Percentiles rank a stretch among this genome's conserved stretches.
Conservation (phyloP, 2,797 vertebrate species). For the Sebastes steindachneri region DNA sequence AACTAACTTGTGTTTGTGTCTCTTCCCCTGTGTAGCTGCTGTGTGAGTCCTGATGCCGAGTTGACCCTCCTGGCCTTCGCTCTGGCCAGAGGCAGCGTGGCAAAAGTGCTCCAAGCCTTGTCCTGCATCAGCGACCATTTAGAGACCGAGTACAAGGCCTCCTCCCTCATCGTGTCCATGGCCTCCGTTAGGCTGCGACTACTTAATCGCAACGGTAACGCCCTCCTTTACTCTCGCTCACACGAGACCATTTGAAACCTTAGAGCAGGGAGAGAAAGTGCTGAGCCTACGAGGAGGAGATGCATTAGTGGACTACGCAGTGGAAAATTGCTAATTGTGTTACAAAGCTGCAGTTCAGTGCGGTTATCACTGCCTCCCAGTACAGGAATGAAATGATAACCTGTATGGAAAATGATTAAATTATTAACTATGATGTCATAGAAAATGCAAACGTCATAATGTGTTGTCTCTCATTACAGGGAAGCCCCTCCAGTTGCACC, state of each 20-base stretch:
- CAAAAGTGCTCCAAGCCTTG: slow-evolving; percentile 92
- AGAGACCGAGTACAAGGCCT: slow-evolving; percentile 88
- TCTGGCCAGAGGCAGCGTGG: slow-evolving; percentile 93
- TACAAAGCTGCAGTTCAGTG: neutral
- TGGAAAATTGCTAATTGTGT: slow-evolving; percentile 6
- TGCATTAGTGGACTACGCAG: slow-evolving; percentile 16
- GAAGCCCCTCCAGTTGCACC: slow-evolving; percentile 88
- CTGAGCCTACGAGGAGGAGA: neutral
- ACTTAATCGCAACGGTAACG: slow-evolving; percentile 94
- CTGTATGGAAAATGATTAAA: neutral
- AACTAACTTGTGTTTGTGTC: neutral
- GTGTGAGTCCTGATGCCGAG: slow-evolving; percentile 92
- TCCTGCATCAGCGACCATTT: slow-evolving; percentile 89
- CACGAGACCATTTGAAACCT: neutral
- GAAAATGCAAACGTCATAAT: neutral
- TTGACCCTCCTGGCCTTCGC: slow-evolving; percentile 95
- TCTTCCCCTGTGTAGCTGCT: slow-evolving; percentile 83
- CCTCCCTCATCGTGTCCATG: slow-evolving; percentile 92
- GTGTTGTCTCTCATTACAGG: slow-evolving; percentile 75
- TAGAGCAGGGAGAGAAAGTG: slow-evolving; percentile 19
- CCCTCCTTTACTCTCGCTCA: neutral
- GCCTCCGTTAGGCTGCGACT: slow-evolving; percentile 90
- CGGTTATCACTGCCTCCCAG: neutral
- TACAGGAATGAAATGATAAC: neutral
- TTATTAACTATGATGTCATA: neutral